These are phyloP conservation scores for Gallinago jamesoni DNA, from an alignment of 2,113 vertebrate genomes.

Conservation along the genomic window DNA sequence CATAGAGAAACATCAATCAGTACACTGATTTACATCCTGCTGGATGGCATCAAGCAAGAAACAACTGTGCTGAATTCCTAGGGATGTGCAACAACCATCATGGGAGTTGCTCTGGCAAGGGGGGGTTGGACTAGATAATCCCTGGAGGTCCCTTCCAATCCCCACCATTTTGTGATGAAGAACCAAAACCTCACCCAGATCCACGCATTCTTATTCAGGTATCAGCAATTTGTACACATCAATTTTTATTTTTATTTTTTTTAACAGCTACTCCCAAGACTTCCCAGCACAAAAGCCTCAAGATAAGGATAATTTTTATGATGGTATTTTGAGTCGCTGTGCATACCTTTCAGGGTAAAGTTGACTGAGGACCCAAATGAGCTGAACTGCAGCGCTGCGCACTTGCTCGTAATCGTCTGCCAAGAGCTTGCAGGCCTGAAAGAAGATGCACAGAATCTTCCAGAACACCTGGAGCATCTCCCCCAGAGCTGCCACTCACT, in stretches of 20 bases:
- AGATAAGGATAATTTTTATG: background rate
- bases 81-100: background rate
- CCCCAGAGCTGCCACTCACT: background rate
- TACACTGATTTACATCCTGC: background rate
- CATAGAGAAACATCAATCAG: background rate
- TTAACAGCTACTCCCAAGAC: background rate
- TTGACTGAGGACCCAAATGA: slow-evolving; percentile 95
- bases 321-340: background rate
- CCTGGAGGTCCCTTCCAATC: background rate
- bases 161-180: background rate
- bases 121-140: background rate
- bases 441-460: background rate
- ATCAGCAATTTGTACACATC: background rate
- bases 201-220: background rate
- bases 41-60: background rate
- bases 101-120: background rate
- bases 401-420: slow-evolving; percentile 97
- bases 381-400: slow-evolving; percentile 93
- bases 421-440: slow-evolving; percentile 90
- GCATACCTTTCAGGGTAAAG: slow-evolving; percentile 93
- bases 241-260: background rate
- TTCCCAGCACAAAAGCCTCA: background rate
- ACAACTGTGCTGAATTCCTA: background rate
- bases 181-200: background rate
- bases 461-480: background rate